Base-by-base conservation (phyloP, 2,113 vertebrate genomes). In the Neopipo cinnamomea region DNA sequence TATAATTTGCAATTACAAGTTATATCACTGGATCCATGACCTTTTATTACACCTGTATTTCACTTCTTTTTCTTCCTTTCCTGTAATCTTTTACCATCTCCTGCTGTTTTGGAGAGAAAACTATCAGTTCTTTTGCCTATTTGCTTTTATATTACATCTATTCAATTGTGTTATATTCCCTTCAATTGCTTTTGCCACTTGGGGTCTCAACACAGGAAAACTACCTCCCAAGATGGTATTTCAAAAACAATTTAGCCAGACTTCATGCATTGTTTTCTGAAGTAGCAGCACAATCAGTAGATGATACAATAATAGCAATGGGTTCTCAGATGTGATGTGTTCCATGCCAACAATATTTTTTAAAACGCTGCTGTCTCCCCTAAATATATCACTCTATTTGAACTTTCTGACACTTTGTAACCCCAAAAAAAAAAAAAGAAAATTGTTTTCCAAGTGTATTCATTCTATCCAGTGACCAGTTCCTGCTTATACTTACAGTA, bases 121-220 rank as follows among this genome's bases (percentile, higher is more conserved):
- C 50, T 80, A n/a, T 68, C 67, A 49, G 28, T 65, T 87, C 14
- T 85, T 21, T 20, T 70, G 41, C 35, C 63, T 81, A 80, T 92
- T 89, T 95, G 30, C 37, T 52, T 97, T 95, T 50, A 70, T 47
- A 39, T 93, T 91, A 33, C 25, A 70, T 83, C 77, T 91, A 37
- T 89, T 77, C 77, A 37, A 87, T 85, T 78, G 59, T 77, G 31
- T 78, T 95, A 88, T 94, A 95, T 92, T 88, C 53, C 37, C 18
- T 82, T 86, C 55, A 92, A 92, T 94, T 95, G 52, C 56, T 88
- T 97, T 96, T 95, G 76, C 76, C 67, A 39, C 79, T 96, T 95
- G 85, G 55, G 82, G 23, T 79, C 75, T 84, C 74, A 74, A 85
- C 49, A 92, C 63, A 91, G 22, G 78, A 95, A 96, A 95, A 88